Base-by-base conservation (phyloP, 2,113 vertebrate species). In the Xenus cinereus region DNA sequence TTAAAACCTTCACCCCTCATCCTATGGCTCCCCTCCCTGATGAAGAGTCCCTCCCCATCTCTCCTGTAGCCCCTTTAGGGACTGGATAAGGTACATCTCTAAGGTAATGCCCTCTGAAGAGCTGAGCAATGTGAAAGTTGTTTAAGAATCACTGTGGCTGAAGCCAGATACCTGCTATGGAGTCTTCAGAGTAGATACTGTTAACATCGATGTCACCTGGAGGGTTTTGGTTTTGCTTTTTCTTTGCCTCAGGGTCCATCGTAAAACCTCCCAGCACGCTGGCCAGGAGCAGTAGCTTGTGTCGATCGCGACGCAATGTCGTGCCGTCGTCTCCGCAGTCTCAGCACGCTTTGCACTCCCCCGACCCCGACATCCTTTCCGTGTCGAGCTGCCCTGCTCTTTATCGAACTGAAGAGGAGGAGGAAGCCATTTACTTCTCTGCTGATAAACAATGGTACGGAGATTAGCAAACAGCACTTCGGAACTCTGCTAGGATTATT, bases 351-450 rank as follows among this genome's bases (percentile, higher is more conserved):
- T 69, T 99, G 94, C 98, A 99, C 90, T 99, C 99, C 50, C 97
- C 99, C 2, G 99, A 99, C 95, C 99, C 99, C 12, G 99, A 99
- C 97, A 99, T 99, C 96, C 98, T 99, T 53, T 99, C 99, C 37
- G 99, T 99, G 98, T 99, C 99, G 23, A 98, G 99, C 93, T 99
- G 98, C 69, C 98, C 99, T 77, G 98, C 99, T 87, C 98, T 98
- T 62, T 99, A 99, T 97, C 99, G 98, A 96, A 98, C 98, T 30
- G 99, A 99, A 93, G 98, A 98, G 35, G 99, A 99, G 51, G 99
- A 99, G 89, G 99, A 99, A 89, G 98, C 99, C 84, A 98, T 99
- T 97, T 98, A 99, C 98, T 99, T 99, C 98, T 98, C 98, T 94
- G 98, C 98, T 82, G 99, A 99, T 85, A 99, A 98, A 96, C 99